Percentiles rank a stretch among this genome's conserved stretches.
Evolutionary conservation across 2,888 invertebrate genomes (phyloP).

Genomic region (Diarsia brunnea): DNA sequence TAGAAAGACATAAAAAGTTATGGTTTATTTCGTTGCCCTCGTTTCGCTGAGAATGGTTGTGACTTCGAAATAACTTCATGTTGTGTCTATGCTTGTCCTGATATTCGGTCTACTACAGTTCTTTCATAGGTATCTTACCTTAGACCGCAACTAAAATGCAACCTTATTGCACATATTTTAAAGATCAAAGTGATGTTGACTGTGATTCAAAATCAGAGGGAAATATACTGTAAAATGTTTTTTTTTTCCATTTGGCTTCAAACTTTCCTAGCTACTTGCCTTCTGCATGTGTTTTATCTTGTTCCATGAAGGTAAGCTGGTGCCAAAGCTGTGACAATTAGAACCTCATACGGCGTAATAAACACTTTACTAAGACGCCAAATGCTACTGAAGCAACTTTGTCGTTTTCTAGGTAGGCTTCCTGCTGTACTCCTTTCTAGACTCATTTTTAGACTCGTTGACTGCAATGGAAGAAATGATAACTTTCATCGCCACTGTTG

Average conservation of each 20-base stretch:
- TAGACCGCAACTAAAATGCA: background rate
- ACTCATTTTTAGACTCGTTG: background rate
- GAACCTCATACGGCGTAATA: constrained; percentile 35
- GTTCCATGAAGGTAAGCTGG: constrained; percentile 4
- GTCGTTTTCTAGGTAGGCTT: constrained; percentile 16
- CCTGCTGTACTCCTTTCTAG: constrained; percentile 24
- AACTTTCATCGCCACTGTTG: too few relatives aligned
- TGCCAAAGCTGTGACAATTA: constrained; percentile 49
- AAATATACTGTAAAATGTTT: background rate
- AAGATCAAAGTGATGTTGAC: background rate
- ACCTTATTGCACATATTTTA: background rate
- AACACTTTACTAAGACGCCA: constrained; percentile 49
- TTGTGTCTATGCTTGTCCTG: background rate
- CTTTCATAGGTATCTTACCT: background rate
- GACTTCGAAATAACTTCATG: background rate
- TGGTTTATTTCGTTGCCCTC: constrained; percentile 35
- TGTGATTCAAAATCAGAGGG: background rate
- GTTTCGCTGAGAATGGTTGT: background rate
- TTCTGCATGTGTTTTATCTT: constrained; percentile 28
- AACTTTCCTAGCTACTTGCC: background rate
- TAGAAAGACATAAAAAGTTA: constrained; percentile 28
- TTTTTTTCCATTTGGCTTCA: background rate
- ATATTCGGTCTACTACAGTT: background rate
- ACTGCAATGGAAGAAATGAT: background rate
- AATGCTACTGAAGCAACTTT: constrained; percentile 31